A percentile compares a stretch with the other conserved stretches of the same genome.
These are phyloP conservation scores for Takifugu flavidus DNA, from an alignment of 2,113 vertebrate species.

Conservation along the genomic window DNA sequence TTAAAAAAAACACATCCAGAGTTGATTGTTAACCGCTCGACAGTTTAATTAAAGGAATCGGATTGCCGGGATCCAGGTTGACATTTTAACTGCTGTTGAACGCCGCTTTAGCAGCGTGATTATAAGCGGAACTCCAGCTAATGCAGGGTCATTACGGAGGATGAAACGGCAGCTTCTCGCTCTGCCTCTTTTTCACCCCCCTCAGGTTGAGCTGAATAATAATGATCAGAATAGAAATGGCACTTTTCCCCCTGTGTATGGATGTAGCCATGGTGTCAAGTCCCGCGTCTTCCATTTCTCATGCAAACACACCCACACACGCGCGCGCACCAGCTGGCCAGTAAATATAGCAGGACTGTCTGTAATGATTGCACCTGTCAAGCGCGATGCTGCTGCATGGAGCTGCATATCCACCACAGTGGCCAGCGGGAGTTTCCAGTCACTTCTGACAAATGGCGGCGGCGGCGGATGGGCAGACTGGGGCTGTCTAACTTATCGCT, in stretches of 20 bases:
- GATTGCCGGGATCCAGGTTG: conserved; percentile 45
- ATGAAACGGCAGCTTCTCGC: conserved; percentile 24
- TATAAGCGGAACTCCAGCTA: conserved; percentile 42
- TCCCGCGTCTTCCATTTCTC: conserved; percentile 15
- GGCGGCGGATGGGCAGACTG: conserved; percentile 65
- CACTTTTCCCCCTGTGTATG: not conserved
- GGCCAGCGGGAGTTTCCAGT: conserved; percentile 63
- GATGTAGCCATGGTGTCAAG: not conserved
- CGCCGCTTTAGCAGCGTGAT: conserved; percentile 25
- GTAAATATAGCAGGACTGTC: conserved; percentile 37
- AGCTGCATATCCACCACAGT: conserved; percentile 41
- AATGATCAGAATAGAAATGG: not conserved
- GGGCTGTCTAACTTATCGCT: conserved; percentile 68
- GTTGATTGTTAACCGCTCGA: conserved; percentile 49
- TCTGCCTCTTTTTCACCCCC: conserved; percentile 4
- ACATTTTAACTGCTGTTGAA: conserved; percentile 58
- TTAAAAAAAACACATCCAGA: not conserved
- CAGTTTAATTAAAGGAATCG: conserved; percentile 61
- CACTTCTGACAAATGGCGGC: conserved; percentile 69
- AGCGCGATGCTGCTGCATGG: conserved; percentile 37
- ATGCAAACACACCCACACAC: conserved; percentile 20
- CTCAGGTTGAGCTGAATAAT: not conserved
- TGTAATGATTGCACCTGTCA: conserved; percentile 63
- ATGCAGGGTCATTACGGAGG: conserved; percentile 43
- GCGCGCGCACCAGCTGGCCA: conserved; percentile 35